Base-by-base conservation (phyloP, 2,113 vertebrate species). In the Piprites chloris region DNA sequence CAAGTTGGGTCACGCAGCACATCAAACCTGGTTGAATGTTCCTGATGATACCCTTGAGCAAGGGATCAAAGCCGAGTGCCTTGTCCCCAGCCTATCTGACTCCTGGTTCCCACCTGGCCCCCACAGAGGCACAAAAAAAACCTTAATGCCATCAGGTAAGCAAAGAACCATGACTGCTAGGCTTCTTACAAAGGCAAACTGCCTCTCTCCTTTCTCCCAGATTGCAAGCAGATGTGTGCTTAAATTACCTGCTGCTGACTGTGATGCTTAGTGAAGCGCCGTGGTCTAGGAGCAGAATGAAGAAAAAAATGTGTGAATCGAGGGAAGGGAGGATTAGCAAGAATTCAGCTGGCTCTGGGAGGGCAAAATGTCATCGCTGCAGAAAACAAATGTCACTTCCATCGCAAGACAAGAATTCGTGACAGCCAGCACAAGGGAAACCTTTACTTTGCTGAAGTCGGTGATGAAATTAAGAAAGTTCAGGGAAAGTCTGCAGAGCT, bases 151-250 rank as follows among this genome's bases (percentile, higher is more conserved):
- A 89, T 84, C 95, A 95, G 87, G 93, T 95, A 82, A 81, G 74
- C 74, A 84, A 58, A 94, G 27, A 93, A 50, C 59, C 76, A 39
- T 0, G n/a, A 90, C 85, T 1, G 9, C 83, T 1, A 9, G 56
- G 61, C 83, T 86, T 84, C 62, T 92, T 93, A 93, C 92, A 78
- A 94, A 96, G 96, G 92, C 95, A 87, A 95, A 92, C 69, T 67
- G 91, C 90, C 71, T 90, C 81, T 58, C 93, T 85, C 80, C 85
- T 91, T 92, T 80, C 93, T 76, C 67, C 63, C 97, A 96, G 95
- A 97, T 95, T 95, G 95, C 96, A 97, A 97, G 96, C 96, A 97
- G 96, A 97, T 95, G 96, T 97, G 93, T 71, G 82, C 50, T 88
- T 94, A 86, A 93, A 93, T 94, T 92, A 96, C 93, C 95, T 94